These are phyloP conservation scores for Idaea aversata DNA, from an alignment of 2,888 invertebrate species.

Conservation along the genomic window DNA sequence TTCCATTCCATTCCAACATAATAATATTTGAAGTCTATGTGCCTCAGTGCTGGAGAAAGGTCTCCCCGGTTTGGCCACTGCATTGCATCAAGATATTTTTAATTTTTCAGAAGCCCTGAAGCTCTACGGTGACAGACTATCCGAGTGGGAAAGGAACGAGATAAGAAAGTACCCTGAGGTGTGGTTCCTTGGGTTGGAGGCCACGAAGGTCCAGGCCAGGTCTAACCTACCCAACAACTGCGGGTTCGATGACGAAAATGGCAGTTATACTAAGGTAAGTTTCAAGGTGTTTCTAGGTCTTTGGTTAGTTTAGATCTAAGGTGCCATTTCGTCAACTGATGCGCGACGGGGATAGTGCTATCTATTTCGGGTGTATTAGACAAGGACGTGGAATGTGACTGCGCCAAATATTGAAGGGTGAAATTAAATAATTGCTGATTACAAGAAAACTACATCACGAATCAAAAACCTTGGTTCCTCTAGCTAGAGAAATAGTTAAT, in stretches of 20 bases:
- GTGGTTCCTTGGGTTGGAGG: constrained; percentile 94
- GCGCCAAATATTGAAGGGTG: too few species aligned
- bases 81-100: not conserved
- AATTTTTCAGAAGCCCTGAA: constrained; percentile 86
- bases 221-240: constrained; percentile 90
- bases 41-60: too few species aligned
- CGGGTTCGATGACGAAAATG: constrained; percentile 95
- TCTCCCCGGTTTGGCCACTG: too few species aligned
- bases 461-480: too few species aligned
- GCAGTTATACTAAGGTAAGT: constrained; percentile 95
- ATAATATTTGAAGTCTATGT: too few species aligned
- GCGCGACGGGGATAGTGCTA: not conserved
- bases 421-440: too few species aligned
- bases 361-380: too few species aligned
- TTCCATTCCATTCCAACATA: too few species aligned
- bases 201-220: constrained; percentile 91
- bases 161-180: constrained; percentile 95
- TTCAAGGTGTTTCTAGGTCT: not conserved
- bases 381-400: too few species aligned
- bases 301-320: not conserved
- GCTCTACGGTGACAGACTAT: constrained; percentile 90
- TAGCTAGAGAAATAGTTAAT: too few species aligned
- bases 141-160: constrained; percentile 94
- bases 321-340: not conserved
- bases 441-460: too few species aligned